Evolutionary conservation across 2,113 vertebrate species (phyloP), one percentile per base, ranked within the genome.

Genomic region (Aegithalos caudatus): DNA sequence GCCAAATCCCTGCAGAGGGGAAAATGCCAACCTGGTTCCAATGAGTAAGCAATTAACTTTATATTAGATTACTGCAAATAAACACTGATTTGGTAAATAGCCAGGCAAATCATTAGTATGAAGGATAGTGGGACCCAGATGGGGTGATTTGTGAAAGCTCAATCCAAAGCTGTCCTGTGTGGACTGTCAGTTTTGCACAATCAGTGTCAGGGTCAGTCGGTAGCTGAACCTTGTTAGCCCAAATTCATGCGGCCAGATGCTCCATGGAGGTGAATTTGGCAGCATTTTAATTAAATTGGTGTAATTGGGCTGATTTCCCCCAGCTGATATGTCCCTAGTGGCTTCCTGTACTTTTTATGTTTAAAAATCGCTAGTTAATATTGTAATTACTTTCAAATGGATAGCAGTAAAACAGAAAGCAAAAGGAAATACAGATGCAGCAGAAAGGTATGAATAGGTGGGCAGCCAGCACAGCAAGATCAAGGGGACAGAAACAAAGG

Each of bases 11-110:
- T 23, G 22, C 29, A 21, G 37, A n/a, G 48, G 16, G 56, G 38
- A 29, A 14, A 70, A 86, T 79, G 92, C 89, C 92, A 95, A 23
- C 44, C 62, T 50, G 28, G 83, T 80, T 89, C 79, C 84, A 92
- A 61, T 95, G 91, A 91, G 85, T 90, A 77, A 87, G 91, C 87
- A 94, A 66, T 92, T 95, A 91, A 57, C 62, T 61, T 94, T 61
- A 25, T 69, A 58, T 82, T 85, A 61, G 65, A 60, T 60, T 72
- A 44, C 64, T 73, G 38, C 25, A 57, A 74, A 74, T 71, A 94
- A 94, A 70, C 58, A 83, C 44, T 69, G 40, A 78, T 62, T 50
- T 81, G 72, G 58, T 78, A 66, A 60, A 66, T 51, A 70, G 66
- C 61, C 81, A 94, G 61, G n/a, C 0, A 21, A 37, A n/a, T 70